Base-by-base conservation (phyloP, 2,888 invertebrate species). In the Hirtodrosophila trivittata region DNA sequence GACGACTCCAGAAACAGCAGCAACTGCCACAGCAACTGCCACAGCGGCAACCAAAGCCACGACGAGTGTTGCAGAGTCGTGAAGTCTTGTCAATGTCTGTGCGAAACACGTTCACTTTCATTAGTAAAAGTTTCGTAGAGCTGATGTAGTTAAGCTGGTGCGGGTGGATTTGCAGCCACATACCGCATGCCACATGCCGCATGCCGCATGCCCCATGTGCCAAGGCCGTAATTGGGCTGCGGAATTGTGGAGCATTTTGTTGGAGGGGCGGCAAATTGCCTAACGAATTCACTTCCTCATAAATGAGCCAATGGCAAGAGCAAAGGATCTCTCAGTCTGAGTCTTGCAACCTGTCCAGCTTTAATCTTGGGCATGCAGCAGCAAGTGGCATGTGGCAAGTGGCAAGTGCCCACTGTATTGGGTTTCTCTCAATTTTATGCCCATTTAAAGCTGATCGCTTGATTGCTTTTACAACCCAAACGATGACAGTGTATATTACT, bases 81-180 rank as follows among this genome's bases (percentile, higher is more conserved):
- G 47, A 25, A 14, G 41, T 51, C 35, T 58, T 64, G 45, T 57
- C 46, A 47, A 55, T 50, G 56, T 51, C 30, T 59, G 37, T 64
- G 58, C 55, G 54, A 74, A 77, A 75, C 85, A 84, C 85, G 75
- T 86, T 85, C 82, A 78, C 87, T 85, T 85, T 85, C 85, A 55
- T 78, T 82, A 72, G 78, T 64, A 82, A 78, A 74, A 86, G 73
- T 74, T 77, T 63, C 58, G 56, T 39, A 43, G 49, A n/a, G 50
- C 32, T 35, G 50, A 21, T 45, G 39, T 50, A 46, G 49, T n/a
- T 46, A 28, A 42, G 46, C 18, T 45, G 39, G 59, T 59, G 65
- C 62, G 63, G 78, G 65, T 54, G 68, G 57, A 49, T 58, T 10
- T 42, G 18, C 30, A 50, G 51, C 30, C 14, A 13, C 49, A 39